Base-by-base conservation (phyloP, 2,797 vertebrate genomes). In the Siniperca scherzeri region DNA sequence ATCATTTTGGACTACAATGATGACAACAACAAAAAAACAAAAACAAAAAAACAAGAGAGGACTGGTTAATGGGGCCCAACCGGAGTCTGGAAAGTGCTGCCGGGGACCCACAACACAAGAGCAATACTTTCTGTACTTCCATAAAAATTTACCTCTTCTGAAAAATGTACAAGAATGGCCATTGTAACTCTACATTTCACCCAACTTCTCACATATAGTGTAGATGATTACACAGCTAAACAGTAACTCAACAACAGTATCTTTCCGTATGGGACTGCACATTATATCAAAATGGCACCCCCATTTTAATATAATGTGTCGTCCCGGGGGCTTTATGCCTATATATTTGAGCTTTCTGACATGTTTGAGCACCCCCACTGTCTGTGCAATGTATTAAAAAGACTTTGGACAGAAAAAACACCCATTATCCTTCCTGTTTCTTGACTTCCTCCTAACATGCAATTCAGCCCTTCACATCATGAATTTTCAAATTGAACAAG, bases 401-500 rank as follows among this genome's bases (percentile, higher is more conserved):
- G 3, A 38, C 55, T 56, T 71, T 60, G 48, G 22, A 30, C 17
- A 53, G 57, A 17, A 62, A 69, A 22, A 66, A 33, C 40, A 68
- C 2, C 14, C 59, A 46, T 12, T 60, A 25, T 21, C 25, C 17
- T 81, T 56, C 55, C 13, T 53, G n/a, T 60, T 8, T 62, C 44
- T 78, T 9, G 9, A 72, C 48, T 64, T 71, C 42, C 65, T 44
- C 44, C 66, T 36, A 60, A 83, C 52, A 86, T 73, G n/a, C 81
- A 84, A 64, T 50, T 16, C 30, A 77, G 52, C 30, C 52, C 17
- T 17, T 77, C 50, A 78, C 71, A 50, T 74, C 38, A 50, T 25
- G 36, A 73, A 77, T 61, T 57, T 57, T 55, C 73, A 80, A 84
- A 82, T 57, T 46, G 71, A 87, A 87, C 59, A 68, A 78, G 77